Evolutionary conservation across 2,888 invertebrate genomes (phyloP), one percentile per base, ranked within the genome.

Genomic region (Drosophila anomelani): DNA sequence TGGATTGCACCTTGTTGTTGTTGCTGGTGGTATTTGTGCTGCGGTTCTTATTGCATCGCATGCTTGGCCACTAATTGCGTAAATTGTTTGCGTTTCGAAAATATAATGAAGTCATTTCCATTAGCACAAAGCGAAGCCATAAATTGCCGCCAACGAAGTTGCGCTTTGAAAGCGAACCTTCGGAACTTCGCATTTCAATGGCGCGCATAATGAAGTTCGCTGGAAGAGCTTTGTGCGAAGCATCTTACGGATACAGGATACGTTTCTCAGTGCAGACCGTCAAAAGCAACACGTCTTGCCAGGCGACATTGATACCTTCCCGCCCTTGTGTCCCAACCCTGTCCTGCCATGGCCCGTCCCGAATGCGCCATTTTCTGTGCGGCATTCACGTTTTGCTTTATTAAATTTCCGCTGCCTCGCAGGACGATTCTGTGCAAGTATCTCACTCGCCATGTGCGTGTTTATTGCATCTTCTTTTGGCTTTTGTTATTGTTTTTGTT

Each of bases 31-130:
- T 20, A 20, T 20, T 20, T 20, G 20, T 20, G 20, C 20, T 20
- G 20, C 20, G 20, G 72, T 51, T 56, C 29, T 43, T 64, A 75
- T 59, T 68, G 77, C 73, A 72, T 77, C 39, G 58, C 84, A 76
- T 86, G 64, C 70, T 72, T 56, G 72, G 68, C 73, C 74, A 80
- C 87, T 88, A 86, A 88, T 86, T 86, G 87, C 85, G 82, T 79
- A 85, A 87, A 86, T 84, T 88, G 85, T 88, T 85, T 88, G 81
- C 81, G 78, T 88, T 88, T 79, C 71, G 82, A 76, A 88, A 85
- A 88, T 79, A 85, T 85, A 85, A 85, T 81, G 88, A 85, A 88
- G 82, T 85, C 85, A 77, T 88, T 85, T 86, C 75, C 85, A 88
- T 88, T 88, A 88, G 75, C 77, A 78, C 77, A 86, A 84, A 81